phyloP scores from a whole-genome alignment of 1,140 invertebrate genomes.

The Chlorops oryzae region DNA sequence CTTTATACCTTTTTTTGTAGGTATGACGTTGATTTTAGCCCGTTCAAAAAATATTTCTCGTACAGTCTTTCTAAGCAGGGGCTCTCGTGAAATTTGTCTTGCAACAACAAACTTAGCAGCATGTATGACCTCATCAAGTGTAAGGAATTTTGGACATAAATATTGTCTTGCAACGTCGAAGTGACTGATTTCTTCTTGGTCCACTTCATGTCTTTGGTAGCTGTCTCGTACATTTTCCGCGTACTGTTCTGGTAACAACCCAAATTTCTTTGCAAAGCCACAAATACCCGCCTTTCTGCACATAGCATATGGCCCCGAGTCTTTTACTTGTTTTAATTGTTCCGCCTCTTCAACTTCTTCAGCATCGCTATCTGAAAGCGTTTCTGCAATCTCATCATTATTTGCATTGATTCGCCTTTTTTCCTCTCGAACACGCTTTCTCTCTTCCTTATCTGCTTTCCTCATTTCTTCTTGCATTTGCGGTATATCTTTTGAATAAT shows the following conservation, averaged over 20 bases:
- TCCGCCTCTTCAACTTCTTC: conserved; percentile 60
- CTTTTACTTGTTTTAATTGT: conserved; percentile 72
- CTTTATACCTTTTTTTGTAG: conserved; percentile 88
- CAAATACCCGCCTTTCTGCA: conserved; percentile 80
- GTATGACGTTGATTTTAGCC: conserved; percentile 73
- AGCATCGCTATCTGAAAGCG: conserved; percentile 51
- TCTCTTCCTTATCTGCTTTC: conserved; percentile 58
- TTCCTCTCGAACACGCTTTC: conserved; percentile 53
- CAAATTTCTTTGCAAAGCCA: conserved; percentile 85
- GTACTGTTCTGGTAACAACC: conserved; percentile 91
- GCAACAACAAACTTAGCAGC: conserved; percentile 92
- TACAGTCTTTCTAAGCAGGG: conserved; percentile 77
- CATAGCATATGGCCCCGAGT: conserved; percentile 80
- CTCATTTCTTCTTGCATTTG: conserved; percentile 73
- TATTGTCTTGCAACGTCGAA: conserved; percentile 73
- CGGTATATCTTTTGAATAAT: conserved; percentile 81
- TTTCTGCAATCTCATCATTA: conserved; percentile 12
- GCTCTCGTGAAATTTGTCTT: conserved; percentile 86
- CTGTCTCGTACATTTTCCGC: conserved; percentile 95
- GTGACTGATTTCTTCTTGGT: conserved; percentile 80
- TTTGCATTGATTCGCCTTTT: conserved; percentile 41
- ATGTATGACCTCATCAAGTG: conserved; percentile 71
- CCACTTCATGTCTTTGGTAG: conserved; percentile 95
- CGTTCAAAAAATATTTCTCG: conserved; percentile 87
- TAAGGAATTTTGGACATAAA: conserved; percentile 51